Conservation (phyloP, 30 jellyfish, hydroid and myxozoan species). For the Nemopilema nomurai region DNA sequence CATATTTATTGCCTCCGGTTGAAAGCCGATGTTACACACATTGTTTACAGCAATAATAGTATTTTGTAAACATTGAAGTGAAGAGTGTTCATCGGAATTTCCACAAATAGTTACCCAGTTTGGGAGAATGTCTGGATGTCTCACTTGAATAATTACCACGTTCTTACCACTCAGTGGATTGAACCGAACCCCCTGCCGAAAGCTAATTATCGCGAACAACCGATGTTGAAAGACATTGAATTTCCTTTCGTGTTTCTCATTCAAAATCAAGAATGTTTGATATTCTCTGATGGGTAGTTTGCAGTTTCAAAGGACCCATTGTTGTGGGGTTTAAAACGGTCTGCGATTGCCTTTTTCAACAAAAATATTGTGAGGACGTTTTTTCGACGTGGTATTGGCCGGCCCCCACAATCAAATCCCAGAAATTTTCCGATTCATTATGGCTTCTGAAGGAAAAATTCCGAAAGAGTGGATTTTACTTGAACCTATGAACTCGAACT, state of each 20-base stretch:
- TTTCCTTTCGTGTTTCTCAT: not conserved
- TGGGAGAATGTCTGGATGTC: not conserved
- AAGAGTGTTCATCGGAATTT: not conserved
- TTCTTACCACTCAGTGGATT: not conserved
- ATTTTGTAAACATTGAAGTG: not conserved
- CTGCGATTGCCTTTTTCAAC: not conserved
- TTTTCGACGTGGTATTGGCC: too few species aligned
- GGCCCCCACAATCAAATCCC: too few species aligned
- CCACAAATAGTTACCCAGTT: not conserved
- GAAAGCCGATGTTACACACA: not conserved
- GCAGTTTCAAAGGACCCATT: not conserved
- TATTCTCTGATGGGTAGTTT: constrained; percentile 21
- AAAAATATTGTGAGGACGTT: too few species aligned
- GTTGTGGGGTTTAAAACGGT: not conserved
- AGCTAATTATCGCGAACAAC: constrained; percentile 15
- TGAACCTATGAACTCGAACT: not conserved
- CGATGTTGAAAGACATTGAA: constrained; percentile 25
- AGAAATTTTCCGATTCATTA: too few species aligned
- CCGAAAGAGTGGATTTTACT: too few species aligned
- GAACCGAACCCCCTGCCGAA: constrained; percentile 38
- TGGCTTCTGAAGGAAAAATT: too few species aligned
- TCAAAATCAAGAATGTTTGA: constrained; percentile 31
- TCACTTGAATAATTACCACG: not conserved
- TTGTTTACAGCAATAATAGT: not conserved
- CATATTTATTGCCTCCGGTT: too few species aligned